These are phyloP conservation scores for Actinostola sp. DNA, from an alignment of 92 coral and sea anemone genomes.

Conservation along the genomic window DNA sequence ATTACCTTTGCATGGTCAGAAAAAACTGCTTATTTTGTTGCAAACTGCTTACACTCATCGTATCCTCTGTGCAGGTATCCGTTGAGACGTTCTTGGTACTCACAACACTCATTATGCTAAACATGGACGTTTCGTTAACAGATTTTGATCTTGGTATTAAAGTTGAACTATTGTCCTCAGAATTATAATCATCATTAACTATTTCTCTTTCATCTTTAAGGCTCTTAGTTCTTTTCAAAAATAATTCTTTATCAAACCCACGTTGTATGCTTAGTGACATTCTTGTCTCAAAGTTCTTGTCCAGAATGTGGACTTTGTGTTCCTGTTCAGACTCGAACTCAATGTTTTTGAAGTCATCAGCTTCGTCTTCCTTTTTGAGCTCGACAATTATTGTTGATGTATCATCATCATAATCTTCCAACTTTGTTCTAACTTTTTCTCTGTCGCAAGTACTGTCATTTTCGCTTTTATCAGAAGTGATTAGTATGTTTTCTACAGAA, in stretches of 20 bases:
- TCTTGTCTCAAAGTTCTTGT: slow-evolving; percentile 35
- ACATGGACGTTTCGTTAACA: slow-evolving; percentile 58
- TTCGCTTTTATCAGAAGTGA: neutral
- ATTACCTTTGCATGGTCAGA: slow-evolving; percentile 90
- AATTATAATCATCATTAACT: neutral
- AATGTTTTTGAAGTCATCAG: neutral
- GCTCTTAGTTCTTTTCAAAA: slow-evolving; percentile 21
- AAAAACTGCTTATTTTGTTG: slow-evolving; percentile 85
- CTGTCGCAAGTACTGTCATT: neutral
- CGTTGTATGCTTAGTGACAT: slow-evolving; percentile 40
- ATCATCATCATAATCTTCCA: neutral
- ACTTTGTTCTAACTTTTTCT: neutral
- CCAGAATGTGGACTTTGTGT: slow-evolving; percentile 26
- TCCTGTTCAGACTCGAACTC: slow-evolving; percentile 5
- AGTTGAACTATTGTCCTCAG: too few relatives aligned
- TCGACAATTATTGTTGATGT: neutral
- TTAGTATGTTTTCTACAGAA: slow-evolving; percentile 6
- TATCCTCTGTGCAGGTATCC: slow-evolving; percentile 60
- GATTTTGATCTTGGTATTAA: too few relatives aligned
- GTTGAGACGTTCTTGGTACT: slow-evolving; percentile 65
- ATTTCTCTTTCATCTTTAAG: slow-evolving; percentile 13
- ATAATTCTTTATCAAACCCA: slow-evolving; percentile 33
- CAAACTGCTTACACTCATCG: slow-evolving; percentile 66
- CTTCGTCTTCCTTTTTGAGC: neutral
- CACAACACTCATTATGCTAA: slow-evolving; percentile 76